Percentiles rank a stretch among this genome's conserved stretches.
phyloP scores from a whole-genome alignment of 2,888 invertebrate genomes.

The Miltochrista miniata region DNA sequence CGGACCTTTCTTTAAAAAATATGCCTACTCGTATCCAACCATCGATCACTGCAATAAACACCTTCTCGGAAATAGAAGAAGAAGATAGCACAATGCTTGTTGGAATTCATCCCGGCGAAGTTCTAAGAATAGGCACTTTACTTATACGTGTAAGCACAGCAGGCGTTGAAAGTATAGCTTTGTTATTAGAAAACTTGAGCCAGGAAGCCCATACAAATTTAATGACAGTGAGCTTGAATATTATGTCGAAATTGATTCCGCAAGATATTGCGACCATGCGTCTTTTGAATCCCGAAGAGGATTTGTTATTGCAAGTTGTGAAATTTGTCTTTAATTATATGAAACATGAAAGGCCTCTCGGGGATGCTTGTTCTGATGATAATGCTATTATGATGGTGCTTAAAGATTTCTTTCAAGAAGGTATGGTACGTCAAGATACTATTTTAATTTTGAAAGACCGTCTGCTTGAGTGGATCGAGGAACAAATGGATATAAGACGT shows the following conservation, averaged over 20 bases:
- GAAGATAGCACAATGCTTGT: slow-evolving; percentile 51
- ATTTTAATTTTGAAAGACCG: slow-evolving; percentile 61
- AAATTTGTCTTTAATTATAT: slow-evolving; percentile 73
- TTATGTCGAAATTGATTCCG: slow-evolving; percentile 62
- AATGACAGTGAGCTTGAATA: slow-evolving; percentile 68
- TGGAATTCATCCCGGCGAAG: slow-evolving; percentile 69
- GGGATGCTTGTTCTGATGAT: slow-evolving; percentile 58
- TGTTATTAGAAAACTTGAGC: slow-evolving; percentile 62
- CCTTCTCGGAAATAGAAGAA: slow-evolving; percentile 49
- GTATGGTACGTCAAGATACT: slow-evolving; percentile 62
- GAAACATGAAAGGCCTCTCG: slow-evolving; percentile 66
- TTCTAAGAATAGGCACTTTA: slow-evolving; percentile 63
- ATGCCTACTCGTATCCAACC: slow-evolving; percentile 57
- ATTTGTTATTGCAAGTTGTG: slow-evolving; percentile 69
- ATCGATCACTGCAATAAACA: slow-evolving; percentile 43
- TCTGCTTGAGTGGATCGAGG: slow-evolving; percentile 55
- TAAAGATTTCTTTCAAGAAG: slow-evolving; percentile 75
- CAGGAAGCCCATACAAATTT: slow-evolving; percentile 66
- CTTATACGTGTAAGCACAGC: slow-evolving; percentile 64
- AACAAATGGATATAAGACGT: slow-evolving; percentile 53
- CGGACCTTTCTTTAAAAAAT: slow-evolving; percentile 49
- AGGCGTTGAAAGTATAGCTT: slow-evolving; percentile 65
- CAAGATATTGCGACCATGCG: slow-evolving; percentile 63
- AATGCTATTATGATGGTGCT: slow-evolving; percentile 64
- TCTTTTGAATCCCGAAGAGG: slow-evolving; percentile 68